Evolutionary conservation across 2,888 invertebrate genomes (phyloP).

Genomic region (Abrostola triplasia): DNA sequence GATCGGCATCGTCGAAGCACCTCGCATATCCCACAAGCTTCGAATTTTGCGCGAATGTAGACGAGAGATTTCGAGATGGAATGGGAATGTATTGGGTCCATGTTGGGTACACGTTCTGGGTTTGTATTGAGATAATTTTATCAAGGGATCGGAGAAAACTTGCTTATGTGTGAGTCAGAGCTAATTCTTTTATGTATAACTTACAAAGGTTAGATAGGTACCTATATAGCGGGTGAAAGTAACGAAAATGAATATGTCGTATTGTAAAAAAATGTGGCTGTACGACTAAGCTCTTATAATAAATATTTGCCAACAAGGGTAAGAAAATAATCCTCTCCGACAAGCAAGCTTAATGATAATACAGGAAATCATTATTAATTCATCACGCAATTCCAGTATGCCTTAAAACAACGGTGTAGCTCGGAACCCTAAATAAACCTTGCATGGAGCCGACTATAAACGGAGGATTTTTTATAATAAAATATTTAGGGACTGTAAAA

Average conservation of each 20-base stretch:
- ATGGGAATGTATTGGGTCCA: slow-evolving; percentile 24
- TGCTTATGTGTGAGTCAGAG: neutral
- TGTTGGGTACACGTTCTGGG: slow-evolving; percentile 9
- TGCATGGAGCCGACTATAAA: slow-evolving; percentile 40
- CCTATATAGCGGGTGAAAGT: too few species aligned
- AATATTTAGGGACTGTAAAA: slow-evolving; percentile 61
- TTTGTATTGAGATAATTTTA: slow-evolving; percentile 21
- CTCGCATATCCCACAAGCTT: slow-evolving; percentile 36
- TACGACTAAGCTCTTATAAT: too few species aligned
- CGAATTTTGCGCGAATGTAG: slow-evolving; percentile 41
- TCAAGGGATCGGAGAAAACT: slow-evolving; percentile 1
- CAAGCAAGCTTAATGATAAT: slow-evolving; percentile 3
- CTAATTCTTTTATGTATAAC: neutral
- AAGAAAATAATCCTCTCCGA: neutral
- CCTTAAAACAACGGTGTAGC: slow-evolving; percentile 17
- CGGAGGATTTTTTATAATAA: slow-evolving; percentile 47
- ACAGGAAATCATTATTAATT: slow-evolving; percentile 30
- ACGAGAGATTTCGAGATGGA: slow-evolving; percentile 40
- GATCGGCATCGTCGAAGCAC: slow-evolving; percentile 33
- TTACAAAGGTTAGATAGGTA: too few species aligned
- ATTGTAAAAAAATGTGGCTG: too few species aligned
- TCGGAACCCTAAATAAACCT: slow-evolving; percentile 32
- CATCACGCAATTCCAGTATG: slow-evolving; percentile 39
- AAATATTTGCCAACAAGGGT: neutral
- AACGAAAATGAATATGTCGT: too few species aligned